These are phyloP conservation scores for Eudasyphora cyanicolor DNA, from an alignment of 2,888 invertebrate genomes.

Conservation along the genomic window DNA sequence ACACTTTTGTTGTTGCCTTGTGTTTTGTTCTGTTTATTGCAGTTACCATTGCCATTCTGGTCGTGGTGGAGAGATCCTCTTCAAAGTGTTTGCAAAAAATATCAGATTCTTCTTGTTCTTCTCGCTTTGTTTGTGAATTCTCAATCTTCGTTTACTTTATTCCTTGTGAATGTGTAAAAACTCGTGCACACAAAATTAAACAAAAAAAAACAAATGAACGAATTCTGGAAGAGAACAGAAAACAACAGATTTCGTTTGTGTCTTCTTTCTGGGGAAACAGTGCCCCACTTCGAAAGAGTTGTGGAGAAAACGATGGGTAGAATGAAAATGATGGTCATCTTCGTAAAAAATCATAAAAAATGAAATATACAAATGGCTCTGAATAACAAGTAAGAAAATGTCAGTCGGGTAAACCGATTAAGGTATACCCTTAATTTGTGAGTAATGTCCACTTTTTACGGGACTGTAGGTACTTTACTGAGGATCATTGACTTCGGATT, in stretches of 20 bases:
- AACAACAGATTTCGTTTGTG: conserved; percentile 70
- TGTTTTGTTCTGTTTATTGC: conserved; percentile 24
- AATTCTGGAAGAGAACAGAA: conserved; percentile 45
- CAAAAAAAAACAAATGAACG: conserved; percentile 22
- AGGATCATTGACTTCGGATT: too few relatives aligned
- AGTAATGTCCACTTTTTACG: too few relatives aligned
- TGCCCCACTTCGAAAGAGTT: conserved; percentile 71
- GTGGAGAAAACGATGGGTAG: not conserved
- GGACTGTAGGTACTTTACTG: too few relatives aligned
- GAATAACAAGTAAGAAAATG: too few relatives aligned
- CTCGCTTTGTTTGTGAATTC: conserved; percentile 23
- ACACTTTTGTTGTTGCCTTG: conserved; percentile 51
- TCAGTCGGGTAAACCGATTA: too few relatives aligned
- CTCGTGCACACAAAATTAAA: not conserved
- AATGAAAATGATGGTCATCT: not conserved
- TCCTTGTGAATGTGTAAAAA: conserved; percentile 6
- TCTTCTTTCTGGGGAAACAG: conserved; percentile 73
- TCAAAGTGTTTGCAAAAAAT: conserved; percentile 57
- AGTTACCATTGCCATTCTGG: conserved; percentile 8
- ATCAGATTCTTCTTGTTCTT: conserved; percentile 45
- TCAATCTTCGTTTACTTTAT: conserved; percentile 12
- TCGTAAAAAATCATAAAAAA: too few relatives aligned
- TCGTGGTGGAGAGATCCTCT: too few relatives aligned
- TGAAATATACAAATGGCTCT: too few relatives aligned
- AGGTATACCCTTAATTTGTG: too few relatives aligned